phyloP scores from a whole-genome alignment of 1,140 invertebrate genomes.

The Lepidurus arcticus region DNA sequence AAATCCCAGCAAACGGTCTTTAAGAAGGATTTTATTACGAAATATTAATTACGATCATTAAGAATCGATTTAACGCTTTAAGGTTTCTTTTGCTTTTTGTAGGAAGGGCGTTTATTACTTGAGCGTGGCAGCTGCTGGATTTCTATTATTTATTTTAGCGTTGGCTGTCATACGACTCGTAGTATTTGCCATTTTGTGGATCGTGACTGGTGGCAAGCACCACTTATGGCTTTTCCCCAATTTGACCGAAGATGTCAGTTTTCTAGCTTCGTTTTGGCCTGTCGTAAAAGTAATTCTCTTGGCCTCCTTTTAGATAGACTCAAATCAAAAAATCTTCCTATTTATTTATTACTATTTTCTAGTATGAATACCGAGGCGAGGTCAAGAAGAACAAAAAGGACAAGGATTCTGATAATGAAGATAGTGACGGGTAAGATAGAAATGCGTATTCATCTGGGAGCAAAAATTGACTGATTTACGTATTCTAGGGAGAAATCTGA shows the following conservation, averaged over 20 bases:
- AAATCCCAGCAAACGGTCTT: conserved; percentile 33
- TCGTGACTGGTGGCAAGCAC: conserved; percentile 78
- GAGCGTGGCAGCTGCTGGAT: conserved; percentile 86
- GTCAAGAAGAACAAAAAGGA: conserved; percentile 65
- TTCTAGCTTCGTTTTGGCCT: conserved; percentile 97
- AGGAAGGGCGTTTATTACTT: conserved; percentile 94
- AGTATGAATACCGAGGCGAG: conserved; percentile 70
- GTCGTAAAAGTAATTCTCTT: conserved; percentile 69
- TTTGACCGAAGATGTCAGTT: conserved; percentile 96
- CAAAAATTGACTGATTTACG: background rate
- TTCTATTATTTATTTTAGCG: conserved; percentile 86
- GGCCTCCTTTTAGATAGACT: conserved; percentile 31
- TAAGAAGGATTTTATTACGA: background rate
- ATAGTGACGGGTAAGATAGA: conserved; percentile 37
- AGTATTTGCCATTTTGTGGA: conserved; percentile 87
- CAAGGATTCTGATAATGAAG: conserved; percentile 45
- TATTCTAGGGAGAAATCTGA: conserved; percentile 52
- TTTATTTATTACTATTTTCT: conserved; percentile 39
- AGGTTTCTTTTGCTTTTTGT: conserved; percentile 38
- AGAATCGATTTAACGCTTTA: background rate
- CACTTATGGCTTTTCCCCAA: conserved; percentile 97
- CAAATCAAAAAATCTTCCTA: background rate
- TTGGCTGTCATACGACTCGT: conserved; percentile 82
- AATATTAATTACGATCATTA: too few species aligned
- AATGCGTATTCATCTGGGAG: conserved; percentile 47